phyloP scores from a whole-genome alignment of 2,888 invertebrate species.

The Punctoribates punctum region DNA sequence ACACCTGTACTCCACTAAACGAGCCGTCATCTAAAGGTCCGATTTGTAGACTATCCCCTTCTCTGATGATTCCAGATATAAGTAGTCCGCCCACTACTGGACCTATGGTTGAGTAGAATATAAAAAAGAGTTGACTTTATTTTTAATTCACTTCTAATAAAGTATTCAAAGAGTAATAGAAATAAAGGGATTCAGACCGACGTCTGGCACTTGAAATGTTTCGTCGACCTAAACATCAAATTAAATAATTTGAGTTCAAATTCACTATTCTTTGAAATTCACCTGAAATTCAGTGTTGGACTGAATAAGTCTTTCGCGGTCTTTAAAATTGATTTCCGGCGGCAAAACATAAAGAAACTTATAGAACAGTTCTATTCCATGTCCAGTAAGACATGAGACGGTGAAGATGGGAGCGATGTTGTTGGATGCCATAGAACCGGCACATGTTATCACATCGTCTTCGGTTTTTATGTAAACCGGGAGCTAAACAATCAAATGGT shows the following conservation, averaged over 20 bases:
- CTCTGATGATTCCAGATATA: conserved; percentile 76
- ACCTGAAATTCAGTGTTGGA: conserved; percentile 54
- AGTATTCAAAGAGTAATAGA: background rate
- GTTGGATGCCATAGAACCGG: conserved; percentile 63
- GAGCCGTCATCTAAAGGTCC: conserved; percentile 54
- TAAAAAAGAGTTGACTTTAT: background rate
- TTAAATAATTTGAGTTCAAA: background rate
- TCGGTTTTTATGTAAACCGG: conserved; percentile 65
- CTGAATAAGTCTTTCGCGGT: conserved; percentile 68
- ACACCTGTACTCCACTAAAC: conserved; percentile 72
- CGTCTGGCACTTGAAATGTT: conserved; percentile 58
- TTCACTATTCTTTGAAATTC: background rate
- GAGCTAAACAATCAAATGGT: conserved; percentile 53
- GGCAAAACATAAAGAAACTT: conserved; percentile 78
- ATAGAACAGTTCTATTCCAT: conserved; percentile 74
- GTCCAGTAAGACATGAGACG: conserved; percentile 85
- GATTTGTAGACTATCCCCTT: conserved; percentile 62
- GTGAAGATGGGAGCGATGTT: conserved; percentile 70
- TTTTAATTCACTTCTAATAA: background rate
- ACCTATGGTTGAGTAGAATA: background rate
- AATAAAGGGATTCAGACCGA: conserved; percentile 56
- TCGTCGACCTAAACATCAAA: conserved; percentile 74
- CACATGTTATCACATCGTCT: conserved; percentile 71
- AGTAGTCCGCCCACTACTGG: conserved; percentile 80
- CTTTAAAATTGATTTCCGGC: conserved; percentile 62